phyloP scores from a whole-genome alignment of 2,888 invertebrate genomes.

The Coleophora flavipennella region DNA sequence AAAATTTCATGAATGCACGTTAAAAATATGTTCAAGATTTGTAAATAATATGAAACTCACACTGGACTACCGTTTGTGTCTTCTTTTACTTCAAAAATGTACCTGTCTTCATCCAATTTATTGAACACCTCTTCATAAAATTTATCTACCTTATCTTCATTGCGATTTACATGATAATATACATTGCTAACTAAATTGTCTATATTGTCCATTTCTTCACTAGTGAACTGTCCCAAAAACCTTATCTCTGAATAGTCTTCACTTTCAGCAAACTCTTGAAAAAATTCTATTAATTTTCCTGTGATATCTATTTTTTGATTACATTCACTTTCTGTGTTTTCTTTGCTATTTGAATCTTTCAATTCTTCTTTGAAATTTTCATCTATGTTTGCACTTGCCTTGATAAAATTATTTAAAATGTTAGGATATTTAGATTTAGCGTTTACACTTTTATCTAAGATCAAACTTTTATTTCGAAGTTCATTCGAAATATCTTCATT shows the following conservation, averaged over 20 bases:
- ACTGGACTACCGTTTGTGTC: conserved; percentile 31
- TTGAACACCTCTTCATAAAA: conserved; percentile 8
- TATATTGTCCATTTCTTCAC: conserved; percentile 23
- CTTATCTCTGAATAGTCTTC: conserved; percentile 29
- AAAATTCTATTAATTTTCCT: conserved; percentile 28
- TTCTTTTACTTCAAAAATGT: conserved; percentile 19
- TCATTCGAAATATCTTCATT: background rate
- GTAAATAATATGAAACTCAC: too few relatives aligned
- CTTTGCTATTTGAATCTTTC: background rate
- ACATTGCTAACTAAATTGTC: conserved; percentile 26
- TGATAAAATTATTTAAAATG: too few relatives aligned
- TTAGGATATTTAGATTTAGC: too few relatives aligned
- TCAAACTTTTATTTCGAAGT: too few relatives aligned
- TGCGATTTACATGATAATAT: conserved; percentile 13
- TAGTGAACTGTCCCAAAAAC: conserved; percentile 34
- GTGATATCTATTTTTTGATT: conserved; percentile 1
- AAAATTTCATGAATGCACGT: too few relatives aligned
- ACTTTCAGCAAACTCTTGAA: conserved; percentile 26
- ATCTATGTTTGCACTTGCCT: too few relatives aligned
- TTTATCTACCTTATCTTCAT: conserved; percentile 3
- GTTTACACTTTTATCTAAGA: too few relatives aligned
- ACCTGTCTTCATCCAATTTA: conserved; percentile 16
- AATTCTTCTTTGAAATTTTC: too few relatives aligned
- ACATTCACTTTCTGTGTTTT: too few relatives aligned
- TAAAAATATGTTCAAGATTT: too few relatives aligned